Base-by-base conservation (phyloP, 2,797 vertebrate genomes). In the Micropoecilia bifurca region DNA sequence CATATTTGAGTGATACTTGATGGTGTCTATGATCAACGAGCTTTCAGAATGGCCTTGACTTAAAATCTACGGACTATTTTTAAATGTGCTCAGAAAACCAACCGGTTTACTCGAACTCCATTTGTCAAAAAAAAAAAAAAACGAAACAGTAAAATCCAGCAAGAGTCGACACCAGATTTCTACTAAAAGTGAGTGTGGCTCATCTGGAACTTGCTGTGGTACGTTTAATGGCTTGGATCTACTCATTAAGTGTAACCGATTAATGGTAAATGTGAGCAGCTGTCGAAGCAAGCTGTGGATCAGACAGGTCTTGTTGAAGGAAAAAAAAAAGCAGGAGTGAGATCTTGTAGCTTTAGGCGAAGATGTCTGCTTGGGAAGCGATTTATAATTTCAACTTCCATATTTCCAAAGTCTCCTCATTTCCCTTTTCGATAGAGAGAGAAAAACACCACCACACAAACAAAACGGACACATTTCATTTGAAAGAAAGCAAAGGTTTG, bases 191-290 rank as follows among this genome's bases (percentile, higher is more conserved):
- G 53, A n/a, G 53, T n/a, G 53, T n/a, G 53, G 53, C 12, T 57
- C 2, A 57, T 25, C 53, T 57, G 53, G 53, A 28, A 57, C 53
- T 13, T 13, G 53, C 25, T 28, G 53, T 13, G 53, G 25, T 13
- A 1, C 25, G 4, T 12, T 57, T 57, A 57, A 57, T 4, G 53
- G 53, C 53, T 3, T 4, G n/a, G 53, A 57, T 57, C 53, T 28
- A 28, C 53, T 57, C 53, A 57, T 57, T 28, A 57, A 3, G 53
- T 57, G 53, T 25, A 57, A n/a, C 25, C 13, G 13, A 61, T 61
- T 61, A 61, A 30, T 61, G n/a, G 57, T 61, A 30, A 61, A 16
- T 61, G 57, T 61, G 53, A 57, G 53, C 53, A 57, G 53, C 53
- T 57, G 53, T n/a, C 3, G n/a, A n/a, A 57, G 53, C 53, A 61